Evolutionary conservation across 2,113 vertebrate species (phyloP), one percentile per base, ranked within the genome.

Genomic region (Notothenia rossii): DNA sequence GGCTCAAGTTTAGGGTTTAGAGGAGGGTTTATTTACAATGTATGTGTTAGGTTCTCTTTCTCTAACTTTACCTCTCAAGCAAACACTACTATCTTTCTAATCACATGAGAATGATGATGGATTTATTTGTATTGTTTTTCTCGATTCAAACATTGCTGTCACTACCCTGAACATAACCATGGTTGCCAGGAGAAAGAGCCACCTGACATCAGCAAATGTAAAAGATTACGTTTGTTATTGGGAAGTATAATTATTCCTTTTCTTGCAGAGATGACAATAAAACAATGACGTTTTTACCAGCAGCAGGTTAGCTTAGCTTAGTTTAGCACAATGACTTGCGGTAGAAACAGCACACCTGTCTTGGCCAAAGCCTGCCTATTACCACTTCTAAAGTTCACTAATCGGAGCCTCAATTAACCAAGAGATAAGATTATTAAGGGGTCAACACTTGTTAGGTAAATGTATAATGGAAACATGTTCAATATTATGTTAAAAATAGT

Each of bases 271-370:
- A 53, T n/a, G 12, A 25, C 13, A 54, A 25, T 15, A n/a, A 36
- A 12, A 13, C 53, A 8, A 54, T 3, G 3, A 12, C 5, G 18
- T 72, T 10, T 61, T 45, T 11, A 5, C n/a, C 18, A 40, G 33
- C 58, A n/a, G 10, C n/a, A 10, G 13, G 33, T 68, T 68, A 53
- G 29, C 50, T 53, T 68, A 68, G 29, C 50, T 53, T 68, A 68
- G 29, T 50, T 67, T 67, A 36, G 48, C 25, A 51, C 13, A 53
- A 51, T 1, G 48, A 51, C 15, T 51, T 50, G 25, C 12, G 36
- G 36, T 36, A 40, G 46, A 3, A 48, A 4, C 6, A 6, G n/a
- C 7, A 48, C 48, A 10, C 66, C 20, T 53, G 20, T 29, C 18
- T 33, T 68, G 25, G 3, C 40, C n/a, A 11, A 29, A 65, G 1